Percentiles rank a stretch among this genome's conserved stretches.
Conservation (phyloP, 2,113 vertebrate species). For the Gambusia holbrooki region DNA sequence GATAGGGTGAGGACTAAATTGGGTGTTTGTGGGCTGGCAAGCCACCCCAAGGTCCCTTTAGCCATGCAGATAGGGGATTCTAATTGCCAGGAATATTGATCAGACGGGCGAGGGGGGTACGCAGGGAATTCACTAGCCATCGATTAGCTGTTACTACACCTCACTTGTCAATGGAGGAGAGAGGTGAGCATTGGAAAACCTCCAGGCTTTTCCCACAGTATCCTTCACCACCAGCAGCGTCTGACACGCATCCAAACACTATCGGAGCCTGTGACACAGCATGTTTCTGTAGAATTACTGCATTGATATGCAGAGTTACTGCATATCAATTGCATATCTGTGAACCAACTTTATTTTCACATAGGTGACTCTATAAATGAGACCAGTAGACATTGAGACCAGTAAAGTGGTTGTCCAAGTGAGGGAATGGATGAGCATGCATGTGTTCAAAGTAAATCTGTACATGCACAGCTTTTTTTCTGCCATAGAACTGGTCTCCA, state of each 20-base stretch:
- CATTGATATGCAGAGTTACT: conserved; percentile 2
- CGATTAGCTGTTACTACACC: conserved; percentile 85
- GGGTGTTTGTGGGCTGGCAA: conserved; percentile 83
- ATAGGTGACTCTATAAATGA: neutral
- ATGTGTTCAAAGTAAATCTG: neutral
- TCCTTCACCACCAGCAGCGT: conserved; percentile 41
- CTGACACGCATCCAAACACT: conserved; percentile 42
- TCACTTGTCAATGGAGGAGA: conserved; percentile 75
- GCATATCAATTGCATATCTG: neutral
- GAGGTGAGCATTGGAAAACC: conserved; percentile 68
- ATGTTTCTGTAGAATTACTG: conserved; percentile 35
- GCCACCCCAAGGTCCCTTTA: conserved; percentile 79
- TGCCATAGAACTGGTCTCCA: too few relatives aligned
- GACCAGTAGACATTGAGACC: neutral
- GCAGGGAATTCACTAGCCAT: conserved; percentile 79
- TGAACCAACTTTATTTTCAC: conserved; percentile 10
- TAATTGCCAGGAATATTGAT: conserved; percentile 88
- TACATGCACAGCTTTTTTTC: too few relatives aligned
- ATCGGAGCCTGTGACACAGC: conserved; percentile 58
- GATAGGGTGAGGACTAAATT: conserved; percentile 86
- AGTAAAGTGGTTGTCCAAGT: neutral
- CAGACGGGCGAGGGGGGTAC: conserved; percentile 71
- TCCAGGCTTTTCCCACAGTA: conserved; percentile 66
- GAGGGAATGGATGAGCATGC: neutral
- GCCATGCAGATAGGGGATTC: conserved; percentile 87